A percentile compares a stretch with the other conserved stretches of the same genome.
phyloP scores from a whole-genome alignment of 2,888 invertebrate genomes.

The Chrysomela aeneicollis region DNA sequence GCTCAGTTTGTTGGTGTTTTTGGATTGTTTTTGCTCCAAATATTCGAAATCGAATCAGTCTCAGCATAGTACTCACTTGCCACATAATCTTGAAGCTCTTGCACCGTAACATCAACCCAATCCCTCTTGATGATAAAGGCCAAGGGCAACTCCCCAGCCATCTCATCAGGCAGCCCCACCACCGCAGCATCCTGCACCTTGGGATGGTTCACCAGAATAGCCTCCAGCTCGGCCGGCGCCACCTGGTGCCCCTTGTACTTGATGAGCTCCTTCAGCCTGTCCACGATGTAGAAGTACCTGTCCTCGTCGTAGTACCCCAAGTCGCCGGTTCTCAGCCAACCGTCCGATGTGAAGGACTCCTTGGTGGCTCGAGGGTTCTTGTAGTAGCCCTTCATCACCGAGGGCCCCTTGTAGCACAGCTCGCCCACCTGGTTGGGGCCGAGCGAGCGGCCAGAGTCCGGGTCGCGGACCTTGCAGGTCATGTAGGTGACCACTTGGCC shows the following conservation, averaged over 20 bases:
- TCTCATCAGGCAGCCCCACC: conserved; percentile 74
- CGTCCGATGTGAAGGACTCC: conserved; percentile 74
- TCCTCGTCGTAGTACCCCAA: conserved; percentile 83
- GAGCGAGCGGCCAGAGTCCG: conserved; percentile 68
- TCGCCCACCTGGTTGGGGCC: conserved; percentile 77
- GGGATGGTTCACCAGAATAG: conserved; percentile 75
- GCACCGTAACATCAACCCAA: conserved; percentile 62
- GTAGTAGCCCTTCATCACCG: conserved; percentile 76
- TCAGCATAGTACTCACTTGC: conserved; percentile 57
- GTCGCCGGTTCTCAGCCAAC: conserved; percentile 83
- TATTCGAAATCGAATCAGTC: too few relatives aligned
- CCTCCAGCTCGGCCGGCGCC: conserved; percentile 88
- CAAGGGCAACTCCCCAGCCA: conserved; percentile 77
- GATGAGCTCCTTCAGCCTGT: conserved; percentile 87
- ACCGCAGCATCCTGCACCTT: conserved; percentile 83
- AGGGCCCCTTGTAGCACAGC: conserved; percentile 80
- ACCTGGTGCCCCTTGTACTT: conserved; percentile 86
- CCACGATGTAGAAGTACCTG: conserved; percentile 82
- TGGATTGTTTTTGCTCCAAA: too few relatives aligned
- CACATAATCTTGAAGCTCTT: conserved; percentile 60
- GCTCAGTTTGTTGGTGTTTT: too few relatives aligned
- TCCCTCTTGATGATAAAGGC: conserved; percentile 77
- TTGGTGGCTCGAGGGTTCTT: conserved; percentile 72
- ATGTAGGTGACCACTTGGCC: conserved; percentile 71
- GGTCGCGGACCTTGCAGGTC: conserved; percentile 70